phyloP scores from a whole-genome alignment of 53 echinoderm and acorn worm species.

The Echinometra lucunter region DNA sequence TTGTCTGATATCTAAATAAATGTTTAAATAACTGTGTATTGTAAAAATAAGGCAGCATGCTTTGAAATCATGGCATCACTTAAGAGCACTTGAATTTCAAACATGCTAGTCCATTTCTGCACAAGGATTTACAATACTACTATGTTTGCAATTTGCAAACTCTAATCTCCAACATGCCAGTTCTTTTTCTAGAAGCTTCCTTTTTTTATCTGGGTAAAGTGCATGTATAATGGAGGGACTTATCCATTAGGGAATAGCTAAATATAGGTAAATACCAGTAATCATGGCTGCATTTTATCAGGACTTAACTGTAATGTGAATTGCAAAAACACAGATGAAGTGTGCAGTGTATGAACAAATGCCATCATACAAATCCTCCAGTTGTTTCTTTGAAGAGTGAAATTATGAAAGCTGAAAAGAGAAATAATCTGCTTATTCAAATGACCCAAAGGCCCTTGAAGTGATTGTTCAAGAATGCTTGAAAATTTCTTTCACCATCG shows the following conservation, averaged over 20 bases:
- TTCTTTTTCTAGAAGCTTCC: not conserved
- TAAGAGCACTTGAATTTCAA: not conserved
- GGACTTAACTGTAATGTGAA: not conserved
- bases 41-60: not conserved
- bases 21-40: too few species aligned
- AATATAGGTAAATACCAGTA: conserved; percentile 12
- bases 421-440: not conserved
- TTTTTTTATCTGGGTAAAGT: conserved; percentile 17
- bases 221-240: conserved; percentile 29
- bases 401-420: not conserved
- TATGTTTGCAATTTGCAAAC: not conserved
- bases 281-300: not conserved
- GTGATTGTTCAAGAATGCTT: not conserved
- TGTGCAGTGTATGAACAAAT: not conserved
- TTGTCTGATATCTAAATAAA: too few species aligned
- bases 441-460: not conserved
- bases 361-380: not conserved
- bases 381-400: not conserved
- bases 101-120: not conserved
- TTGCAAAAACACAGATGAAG: not conserved
- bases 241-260: conserved; percentile 14
- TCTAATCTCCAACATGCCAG: not conserved
- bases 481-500: not conserved
- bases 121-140: conserved; percentile 20
- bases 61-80: not conserved